phyloP scores from a whole-genome alignment of 2,797 vertebrate genomes.

The Premnoplex brunnescens region DNA sequence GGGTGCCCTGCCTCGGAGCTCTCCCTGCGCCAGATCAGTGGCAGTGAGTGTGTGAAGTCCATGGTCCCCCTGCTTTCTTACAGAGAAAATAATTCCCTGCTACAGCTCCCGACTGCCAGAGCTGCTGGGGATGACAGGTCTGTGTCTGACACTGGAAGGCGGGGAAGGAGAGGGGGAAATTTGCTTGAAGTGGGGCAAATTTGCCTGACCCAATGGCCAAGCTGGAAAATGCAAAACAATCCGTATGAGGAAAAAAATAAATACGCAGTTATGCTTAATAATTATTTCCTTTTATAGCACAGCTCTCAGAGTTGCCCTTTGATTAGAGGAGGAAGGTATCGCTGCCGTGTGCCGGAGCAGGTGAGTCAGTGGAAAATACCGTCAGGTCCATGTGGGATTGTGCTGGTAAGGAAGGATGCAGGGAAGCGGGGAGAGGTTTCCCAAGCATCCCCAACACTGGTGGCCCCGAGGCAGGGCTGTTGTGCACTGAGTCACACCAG shows the following conservation, averaged over 20 bases:
- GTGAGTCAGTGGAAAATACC: slow-evolving; percentile 46
- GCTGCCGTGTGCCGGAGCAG: accelerated
- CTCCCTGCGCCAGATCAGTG: accelerated
- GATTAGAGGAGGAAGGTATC: background rate
- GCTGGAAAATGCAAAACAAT: background rate
- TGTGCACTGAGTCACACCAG: background rate
- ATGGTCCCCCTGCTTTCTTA: accelerated
- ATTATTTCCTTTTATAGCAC: background rate
- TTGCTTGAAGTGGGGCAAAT: background rate
- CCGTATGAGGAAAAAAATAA: background rate
- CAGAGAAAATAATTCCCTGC: background rate
- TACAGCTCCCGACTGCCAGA: accelerated
- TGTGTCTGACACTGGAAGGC: background rate
- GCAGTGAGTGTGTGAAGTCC: background rate
- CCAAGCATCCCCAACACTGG: background rate
- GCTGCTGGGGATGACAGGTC: background rate
- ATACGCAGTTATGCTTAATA: background rate
- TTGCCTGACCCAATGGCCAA: background rate
- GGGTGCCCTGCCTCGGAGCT: background rate
- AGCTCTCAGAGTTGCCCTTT: background rate
- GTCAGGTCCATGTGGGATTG: accelerated
- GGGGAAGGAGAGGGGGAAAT: background rate
- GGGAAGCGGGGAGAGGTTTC: background rate
- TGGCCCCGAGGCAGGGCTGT: slow-evolving; percentile 2
- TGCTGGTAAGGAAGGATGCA: background rate